Evolutionary conservation across 1,140 invertebrate genomes (phyloP), one percentile per base, ranked within the genome.

Genomic region (Aphelenchoides besseyi): DNA sequence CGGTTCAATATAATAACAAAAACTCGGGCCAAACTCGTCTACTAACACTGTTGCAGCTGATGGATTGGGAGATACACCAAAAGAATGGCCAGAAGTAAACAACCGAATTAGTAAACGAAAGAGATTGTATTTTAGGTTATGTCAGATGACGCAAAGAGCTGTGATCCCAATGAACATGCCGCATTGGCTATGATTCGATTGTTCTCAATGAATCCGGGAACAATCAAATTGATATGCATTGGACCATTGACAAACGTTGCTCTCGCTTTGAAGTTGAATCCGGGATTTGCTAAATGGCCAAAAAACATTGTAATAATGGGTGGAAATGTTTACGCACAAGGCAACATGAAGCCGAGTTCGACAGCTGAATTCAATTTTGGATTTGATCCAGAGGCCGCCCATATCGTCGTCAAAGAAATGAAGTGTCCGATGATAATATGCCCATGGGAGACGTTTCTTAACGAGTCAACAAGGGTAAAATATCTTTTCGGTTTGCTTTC

Each of bases 371-470:
- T 91, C 79, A 92, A 93, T 85, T 93, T 93, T 80, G 87, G 88
- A 64, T 83, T 84, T 23, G 91, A 92, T 85, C 91, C 91, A 0
- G 91, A 92, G 86, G 90, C 91, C 30, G 91, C 90, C 0, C 87
- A 89, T 54, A 91, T 94, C n/a, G 91, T 91, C 18, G 89, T 95
- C 5, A 92, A 93, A 81, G 94, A 95, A 86, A 85, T 95, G 71
- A 91, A 88, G 54, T 93, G 92, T 91, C 89, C 89, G 3, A 68
- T 82, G 0, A 78, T 73, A n/a, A 59, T 84, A 2, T 74, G 82
- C 2, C 76, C 83, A 1, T 85, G 84, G 84, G 84, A 85, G 71
- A 66, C 75, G 12, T 85, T 84, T 41, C 71, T 73, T 23, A 37
- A 80, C 18, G 70, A 64, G 61, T 33, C 36, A 33, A 74, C 41